These are phyloP conservation scores for Myotis brandtii DNA, from an alignment of 2,113 vertebrate species.

Conservation along the genomic window DNA sequence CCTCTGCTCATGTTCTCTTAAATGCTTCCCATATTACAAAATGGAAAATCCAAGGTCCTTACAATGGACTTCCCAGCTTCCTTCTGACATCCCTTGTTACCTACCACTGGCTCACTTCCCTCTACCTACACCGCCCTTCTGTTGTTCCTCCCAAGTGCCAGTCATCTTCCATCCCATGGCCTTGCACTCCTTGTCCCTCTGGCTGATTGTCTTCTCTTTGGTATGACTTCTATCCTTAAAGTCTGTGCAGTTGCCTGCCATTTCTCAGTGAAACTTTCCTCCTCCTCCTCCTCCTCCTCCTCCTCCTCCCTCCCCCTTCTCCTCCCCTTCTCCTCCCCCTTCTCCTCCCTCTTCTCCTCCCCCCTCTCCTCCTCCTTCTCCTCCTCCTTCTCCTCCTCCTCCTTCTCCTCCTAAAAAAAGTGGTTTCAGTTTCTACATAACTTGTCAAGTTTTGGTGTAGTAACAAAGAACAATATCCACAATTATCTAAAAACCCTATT, in stretches of 20 bases:
- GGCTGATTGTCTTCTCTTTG: neutral
- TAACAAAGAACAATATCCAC: neutral
- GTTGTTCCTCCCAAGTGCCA: neutral
- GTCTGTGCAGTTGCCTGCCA: neutral
- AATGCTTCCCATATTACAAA: neutral
- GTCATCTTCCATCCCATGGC: neutral
- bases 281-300: too few species aligned
- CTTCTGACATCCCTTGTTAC: neutral
- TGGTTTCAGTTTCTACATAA: neutral
- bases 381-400: too few species aligned
- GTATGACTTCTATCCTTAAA: neutral
- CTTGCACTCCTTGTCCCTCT: neutral
- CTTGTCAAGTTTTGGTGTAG: neutral
- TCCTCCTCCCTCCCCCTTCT: rapidly evolving
- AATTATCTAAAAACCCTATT: conserved; percentile 6
- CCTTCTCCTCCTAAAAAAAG: too few species aligned
- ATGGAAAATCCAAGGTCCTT: neutral
- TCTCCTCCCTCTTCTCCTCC: too few species aligned
- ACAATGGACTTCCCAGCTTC: neutral
- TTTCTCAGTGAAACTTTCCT: neutral
- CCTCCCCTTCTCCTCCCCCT: too few species aligned
- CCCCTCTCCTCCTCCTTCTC: too few species aligned
- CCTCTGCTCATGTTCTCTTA: neutral
- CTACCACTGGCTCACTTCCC: neutral
- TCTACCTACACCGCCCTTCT: rapidly evolving